phyloP scores from a whole-genome alignment of 2,797 vertebrate species.

The Takifugu rubripes region DNA sequence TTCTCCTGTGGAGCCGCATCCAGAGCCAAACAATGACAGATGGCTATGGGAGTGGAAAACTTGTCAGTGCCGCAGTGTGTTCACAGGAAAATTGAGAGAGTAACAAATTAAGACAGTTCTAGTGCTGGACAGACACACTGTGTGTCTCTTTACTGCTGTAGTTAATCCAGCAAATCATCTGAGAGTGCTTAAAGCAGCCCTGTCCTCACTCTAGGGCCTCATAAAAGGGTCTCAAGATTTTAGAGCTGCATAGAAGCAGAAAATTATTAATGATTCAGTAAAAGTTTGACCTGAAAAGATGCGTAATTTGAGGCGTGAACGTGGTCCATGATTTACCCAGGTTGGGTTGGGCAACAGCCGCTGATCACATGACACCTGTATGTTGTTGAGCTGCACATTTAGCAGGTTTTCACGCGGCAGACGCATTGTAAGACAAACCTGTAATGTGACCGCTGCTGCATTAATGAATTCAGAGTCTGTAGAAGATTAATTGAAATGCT shows the following conservation, averaged over 20 bases:
- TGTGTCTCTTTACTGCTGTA: constrained; percentile 1
- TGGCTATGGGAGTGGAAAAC: constrained; percentile 28
- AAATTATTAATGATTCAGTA: neutral
- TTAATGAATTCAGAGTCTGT: no score
- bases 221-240: no score
- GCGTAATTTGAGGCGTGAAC: no score
- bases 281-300: neutral
- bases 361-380: no score
- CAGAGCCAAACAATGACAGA: constrained; percentile 34
- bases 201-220: neutral
- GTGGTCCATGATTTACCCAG: no score
- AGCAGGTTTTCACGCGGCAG: neutral
- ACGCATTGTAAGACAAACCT: neutral
- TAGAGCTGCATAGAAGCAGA: no score
- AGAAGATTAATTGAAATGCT: neutral
- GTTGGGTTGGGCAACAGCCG: no score
- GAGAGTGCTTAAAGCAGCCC: neutral
- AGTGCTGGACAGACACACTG: neutral
- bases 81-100: constrained; percentile 6
- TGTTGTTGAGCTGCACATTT: neutral
- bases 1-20: constrained; percentile 21
- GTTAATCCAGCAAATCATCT: neutral
- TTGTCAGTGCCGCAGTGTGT: constrained; percentile 21
- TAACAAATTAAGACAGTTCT: constrained; percentile 12
- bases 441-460: no score